Base-by-base conservation (phyloP, 1,140 invertebrate genomes). In the Cotesia glomerata region DNA sequence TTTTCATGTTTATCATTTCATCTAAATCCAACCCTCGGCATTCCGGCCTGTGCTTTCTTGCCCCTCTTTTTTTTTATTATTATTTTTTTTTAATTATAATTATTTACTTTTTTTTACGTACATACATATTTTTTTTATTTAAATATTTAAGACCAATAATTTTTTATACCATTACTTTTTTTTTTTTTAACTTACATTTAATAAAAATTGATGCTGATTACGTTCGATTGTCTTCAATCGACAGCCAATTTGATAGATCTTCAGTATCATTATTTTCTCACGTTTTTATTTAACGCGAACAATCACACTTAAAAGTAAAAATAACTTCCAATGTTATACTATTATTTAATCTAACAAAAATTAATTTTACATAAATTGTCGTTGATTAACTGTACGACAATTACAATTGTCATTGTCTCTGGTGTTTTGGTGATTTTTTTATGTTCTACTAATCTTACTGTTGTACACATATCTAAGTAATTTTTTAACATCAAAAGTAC, bases 61-160 rank as follows among this genome's bases (percentile, higher is more conserved):
- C 62, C 66, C 69, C 62, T 61, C 39, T n/a, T 65, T 66, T 70
- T 35, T 69, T 64, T 74, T 64, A 11, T 16, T 74, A 34, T 34
- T 36, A 59, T 61, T 35, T 59, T 67, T 52, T 67, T 64, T 63
- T 74, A 45, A 45, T 71, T 64, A 36, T 65, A 32, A 39, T 69
- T 52, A 51, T 14, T 49, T 58, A 39, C 52, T 69, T 61, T 54
- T 62, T 58, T 72, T 14, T 63, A 7, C 64, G 26, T 4, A 26
- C 11, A 36, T 63, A 65, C 34, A 45, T 65, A 69, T 73, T 73
- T 70, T 64, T 64, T 74, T 61, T 66, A 72, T 14, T 34, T 64
- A 32, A 14, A 13, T 49, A 16, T 39, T 36, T 39, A 39, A 54
- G 13, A 64, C 32, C 13, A 9, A 64, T 39, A 64, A 36, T 64